phyloP scores from a whole-genome alignment of 1,140 invertebrate species.

The Chelonus insularis region DNA sequence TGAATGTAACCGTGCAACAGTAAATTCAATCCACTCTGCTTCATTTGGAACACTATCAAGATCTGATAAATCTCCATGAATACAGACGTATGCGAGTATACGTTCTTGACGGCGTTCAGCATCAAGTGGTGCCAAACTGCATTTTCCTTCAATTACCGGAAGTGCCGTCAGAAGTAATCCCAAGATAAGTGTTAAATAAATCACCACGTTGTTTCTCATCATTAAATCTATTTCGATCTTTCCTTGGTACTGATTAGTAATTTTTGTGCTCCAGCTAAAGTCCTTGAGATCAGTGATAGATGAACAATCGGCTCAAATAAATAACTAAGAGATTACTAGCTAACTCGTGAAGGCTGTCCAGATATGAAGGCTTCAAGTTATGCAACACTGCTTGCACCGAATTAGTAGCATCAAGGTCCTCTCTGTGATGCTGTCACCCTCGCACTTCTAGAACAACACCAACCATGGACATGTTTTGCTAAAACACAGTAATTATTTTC shows the following conservation, averaged over 20 bases:
- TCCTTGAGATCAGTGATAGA: constrained; percentile 14
- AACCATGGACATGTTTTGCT: not conserved
- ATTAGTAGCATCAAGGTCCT: constrained; percentile 30
- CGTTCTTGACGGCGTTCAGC: constrained; percentile 27
- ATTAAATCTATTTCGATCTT: not conserved
- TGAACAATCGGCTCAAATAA: not conserved
- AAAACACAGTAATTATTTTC: not conserved
- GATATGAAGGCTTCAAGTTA: constrained; percentile 15
- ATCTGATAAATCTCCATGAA: constrained; percentile 37
- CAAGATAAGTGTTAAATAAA: constrained; percentile 12
- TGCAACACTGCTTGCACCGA: constrained; percentile 26
- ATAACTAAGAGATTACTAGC: not conserved
- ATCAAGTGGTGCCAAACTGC: constrained; percentile 36
- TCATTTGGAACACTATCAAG: constrained; percentile 37
- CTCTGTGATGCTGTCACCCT: constrained; percentile 11
- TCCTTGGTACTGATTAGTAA: not conserved
- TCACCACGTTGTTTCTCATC: constrained; percentile 12
- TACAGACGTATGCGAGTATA: constrained; percentile 43
- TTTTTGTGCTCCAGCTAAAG: not conserved
- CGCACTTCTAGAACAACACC: constrained; percentile 11
- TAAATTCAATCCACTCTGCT: constrained; percentile 46
- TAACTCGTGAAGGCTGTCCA: constrained; percentile 9
- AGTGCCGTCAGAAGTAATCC: constrained; percentile 5
- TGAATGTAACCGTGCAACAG: constrained; percentile 37
- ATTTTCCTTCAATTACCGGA: constrained; percentile 34